phyloP scores from a whole-genome alignment of 64 coral and sea anemone species.

The Porites lutea region DNA sequence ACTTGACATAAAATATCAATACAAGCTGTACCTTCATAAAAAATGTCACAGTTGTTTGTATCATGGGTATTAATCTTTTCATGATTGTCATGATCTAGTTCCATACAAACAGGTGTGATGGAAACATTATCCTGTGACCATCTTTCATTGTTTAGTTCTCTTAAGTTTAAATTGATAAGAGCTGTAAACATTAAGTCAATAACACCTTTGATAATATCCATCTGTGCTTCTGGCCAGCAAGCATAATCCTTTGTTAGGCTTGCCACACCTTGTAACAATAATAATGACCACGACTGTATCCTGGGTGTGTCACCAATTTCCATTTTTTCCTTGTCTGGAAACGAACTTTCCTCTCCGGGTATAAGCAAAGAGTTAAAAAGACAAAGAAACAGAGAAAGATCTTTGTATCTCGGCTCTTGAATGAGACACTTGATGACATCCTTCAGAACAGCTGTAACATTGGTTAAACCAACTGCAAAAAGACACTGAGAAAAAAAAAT shows the following conservation, averaged over 20 bases:
- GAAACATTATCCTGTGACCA: neutral
- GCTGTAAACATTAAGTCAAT: constrained; percentile 4
- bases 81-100: neutral
- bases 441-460: neutral
- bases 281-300: neutral
- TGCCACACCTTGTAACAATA: constrained; percentile 1
- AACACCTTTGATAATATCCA: neutral
- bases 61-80: neutral
- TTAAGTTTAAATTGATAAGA: neutral
- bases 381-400: constrained; percentile 18
- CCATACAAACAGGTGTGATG: too few relatives aligned
- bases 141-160: neutral
- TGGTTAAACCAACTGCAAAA: neutral
- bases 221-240: constrained; percentile 15
- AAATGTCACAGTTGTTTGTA: neutral
- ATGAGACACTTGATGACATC: constrained; percentile 1
- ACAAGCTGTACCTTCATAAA: neutral
- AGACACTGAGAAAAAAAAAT: constrained; percentile 23
- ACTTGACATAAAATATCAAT: constrained; percentile 27
- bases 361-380: constrained; percentile 16
- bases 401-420: constrained; percentile 23
- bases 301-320: neutral
- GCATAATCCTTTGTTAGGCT: neutral
- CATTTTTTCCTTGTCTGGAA: neutral
- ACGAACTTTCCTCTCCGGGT: neutral